Base-by-base conservation (phyloP, 2,113 vertebrate genomes). In the Microtus richardsoni region DNA sequence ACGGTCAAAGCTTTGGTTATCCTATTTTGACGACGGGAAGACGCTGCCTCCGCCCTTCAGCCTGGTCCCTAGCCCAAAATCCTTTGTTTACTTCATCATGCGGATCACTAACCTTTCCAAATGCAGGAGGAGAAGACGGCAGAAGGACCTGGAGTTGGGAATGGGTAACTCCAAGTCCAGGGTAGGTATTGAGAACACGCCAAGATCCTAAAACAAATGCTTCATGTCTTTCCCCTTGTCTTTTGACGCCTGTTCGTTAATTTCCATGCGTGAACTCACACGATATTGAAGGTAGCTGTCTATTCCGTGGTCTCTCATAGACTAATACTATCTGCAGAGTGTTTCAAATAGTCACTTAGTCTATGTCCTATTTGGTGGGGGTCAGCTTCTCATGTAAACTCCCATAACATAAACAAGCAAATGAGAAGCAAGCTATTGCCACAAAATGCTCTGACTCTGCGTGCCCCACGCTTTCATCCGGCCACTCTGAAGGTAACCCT, bases 31-130 rank as follows among this genome's bases (percentile, higher is more conserved):
- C 97, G 99, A 99, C 82, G 99, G 99, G 10, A 99, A 99, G 96
- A 99, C 99, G 0, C 98, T 99, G 73, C 99, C 99, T 66, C 99
- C 99, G 39, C 99, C 99, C 0, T 99, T 99, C 98, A 99, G 99
- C 97, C 98, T 99, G 68, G 99, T 99, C 75, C 99, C 99, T 26
- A 99, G 99, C 93, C 99, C 99, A 11, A 99, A 99, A 97, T 99
- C 99, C 0, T 99, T 99, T 97, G 98, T 99, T 96, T 99, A 99
- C 95, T 98, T 99, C 90, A 95, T 99, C 95, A 98, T 99, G 98
- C 97, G 98, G 95, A 98, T 99, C 90, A 64, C 98, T 93, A 98
- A 98, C 95, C 98, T 99, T 44, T 98, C 99, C 22, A 99, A 98
- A 89, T 99, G 99, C 97, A 98, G 98, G 94, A 98, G 98, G 95